Evolutionary conservation across 2,113 vertebrate species (phyloP).

Genomic region (Panurus biarmicus): DNA sequence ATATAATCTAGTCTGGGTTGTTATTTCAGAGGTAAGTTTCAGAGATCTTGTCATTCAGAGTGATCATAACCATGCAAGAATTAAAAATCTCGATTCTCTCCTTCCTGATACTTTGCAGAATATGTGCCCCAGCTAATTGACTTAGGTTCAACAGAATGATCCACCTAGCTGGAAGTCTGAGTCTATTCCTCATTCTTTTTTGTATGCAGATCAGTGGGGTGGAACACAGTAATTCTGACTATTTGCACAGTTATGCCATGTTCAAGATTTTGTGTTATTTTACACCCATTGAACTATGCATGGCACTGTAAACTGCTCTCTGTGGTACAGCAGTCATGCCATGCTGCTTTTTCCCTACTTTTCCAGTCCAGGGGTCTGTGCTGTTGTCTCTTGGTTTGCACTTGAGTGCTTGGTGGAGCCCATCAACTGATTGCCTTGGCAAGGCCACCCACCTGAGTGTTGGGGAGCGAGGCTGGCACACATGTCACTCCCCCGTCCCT

Average conservation of each 20-base stretch:
- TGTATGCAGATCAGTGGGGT: neutral
- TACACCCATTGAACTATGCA: neutral
- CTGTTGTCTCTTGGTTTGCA: neutral
- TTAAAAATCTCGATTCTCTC: neutral
- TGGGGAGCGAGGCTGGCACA: neutral
- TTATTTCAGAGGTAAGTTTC: neutral
- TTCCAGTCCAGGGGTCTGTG: neutral
- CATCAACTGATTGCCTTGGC: neutral
- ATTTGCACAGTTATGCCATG: neutral
- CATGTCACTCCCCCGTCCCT: neutral
- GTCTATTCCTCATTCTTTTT: neutral
- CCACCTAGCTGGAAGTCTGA: neutral
- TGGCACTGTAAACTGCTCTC: neutral
- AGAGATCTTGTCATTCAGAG: neutral
- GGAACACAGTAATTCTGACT: neutral
- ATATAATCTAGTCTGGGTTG: neutral
- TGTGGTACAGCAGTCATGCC: neutral
- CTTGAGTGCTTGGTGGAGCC: neutral
- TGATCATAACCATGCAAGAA: neutral
- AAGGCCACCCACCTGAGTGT: too few species aligned
- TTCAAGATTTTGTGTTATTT: neutral
- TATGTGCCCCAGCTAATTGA: neutral
- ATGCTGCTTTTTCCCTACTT: neutral
- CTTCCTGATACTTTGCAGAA: neutral
- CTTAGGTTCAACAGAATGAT: neutral